Conservation (phyloP, 1,140 invertebrate genomes). For the Leguminivora glycinivorella region DNA sequence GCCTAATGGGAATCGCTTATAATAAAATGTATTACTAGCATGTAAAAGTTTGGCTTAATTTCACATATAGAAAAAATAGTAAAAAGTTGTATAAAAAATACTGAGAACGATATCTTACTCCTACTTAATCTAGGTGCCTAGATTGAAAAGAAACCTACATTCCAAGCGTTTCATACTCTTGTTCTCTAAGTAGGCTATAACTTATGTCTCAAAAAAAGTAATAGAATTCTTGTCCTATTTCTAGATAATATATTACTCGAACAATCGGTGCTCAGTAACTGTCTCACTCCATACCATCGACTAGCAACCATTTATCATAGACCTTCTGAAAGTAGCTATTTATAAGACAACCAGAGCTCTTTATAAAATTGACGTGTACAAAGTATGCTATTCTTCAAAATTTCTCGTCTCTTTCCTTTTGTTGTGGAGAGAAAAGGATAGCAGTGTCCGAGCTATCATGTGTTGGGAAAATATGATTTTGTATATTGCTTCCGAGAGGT, state of each 20-base stretch:
- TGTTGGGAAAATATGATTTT: slow-evolving; percentile 10
- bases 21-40: too few relatives aligned
- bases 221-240: not conserved
- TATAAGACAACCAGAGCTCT: not conserved
- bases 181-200: too few relatives aligned
- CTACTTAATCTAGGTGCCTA: too few relatives aligned
- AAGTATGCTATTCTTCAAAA: slow-evolving; percentile 16
- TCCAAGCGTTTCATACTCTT: too few relatives aligned
- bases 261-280: slow-evolving; percentile 10
- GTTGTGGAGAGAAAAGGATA: not conserved
- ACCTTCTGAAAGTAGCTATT: not conserved
- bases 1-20: too few relatives aligned
- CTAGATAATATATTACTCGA: slow-evolving; percentile 13
- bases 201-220: not conserved
- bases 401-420: not conserved
- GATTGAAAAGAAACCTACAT: too few relatives aligned
- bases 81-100: too few relatives aligned
- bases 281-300: slow-evolving; percentile 8
- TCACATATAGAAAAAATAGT: too few relatives aligned
- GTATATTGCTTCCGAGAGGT: slow-evolving; percentile 1
- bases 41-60: too few relatives aligned
- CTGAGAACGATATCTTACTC: too few relatives aligned
- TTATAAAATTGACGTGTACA: not conserved
- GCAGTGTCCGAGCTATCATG: slow-evolving; percentile 3
- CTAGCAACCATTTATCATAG: slow-evolving; percentile 1